Conservation (phyloP, 2,797 vertebrate genomes). For the Prunella strophiata region DNA sequence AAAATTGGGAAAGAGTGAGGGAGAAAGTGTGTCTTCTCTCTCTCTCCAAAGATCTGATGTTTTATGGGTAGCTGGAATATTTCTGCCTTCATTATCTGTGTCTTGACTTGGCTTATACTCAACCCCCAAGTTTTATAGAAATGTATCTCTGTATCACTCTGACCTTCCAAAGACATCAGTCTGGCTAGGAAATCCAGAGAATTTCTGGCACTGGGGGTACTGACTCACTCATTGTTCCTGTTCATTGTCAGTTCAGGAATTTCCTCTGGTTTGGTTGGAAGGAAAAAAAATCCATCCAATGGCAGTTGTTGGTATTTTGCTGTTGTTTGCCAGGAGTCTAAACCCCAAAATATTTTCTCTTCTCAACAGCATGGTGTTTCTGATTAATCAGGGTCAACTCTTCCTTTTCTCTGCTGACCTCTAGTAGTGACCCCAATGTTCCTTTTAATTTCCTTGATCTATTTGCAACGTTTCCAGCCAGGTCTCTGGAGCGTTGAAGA, state of each 20-base stretch:
- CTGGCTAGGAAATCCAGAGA: slow-evolving; percentile 66
- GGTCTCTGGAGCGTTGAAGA: slow-evolving; percentile 44
- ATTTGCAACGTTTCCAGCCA: slow-evolving; percentile 53
- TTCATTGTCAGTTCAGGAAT: slow-evolving; percentile 73
- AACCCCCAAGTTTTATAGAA: slow-evolving; percentile 17
- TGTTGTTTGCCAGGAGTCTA: slow-evolving; percentile 48
- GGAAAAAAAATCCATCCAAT: slow-evolving; percentile 39
- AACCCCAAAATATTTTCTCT: slow-evolving; percentile 59
- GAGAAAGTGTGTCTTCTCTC: not conserved
- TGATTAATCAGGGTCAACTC: slow-evolving; percentile 53
- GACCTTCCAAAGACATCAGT: slow-evolving; percentile 66
- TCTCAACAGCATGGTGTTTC: slow-evolving; percentile 12
- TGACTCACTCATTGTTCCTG: slow-evolving; percentile 74
- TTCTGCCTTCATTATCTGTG: slow-evolving; percentile 40
- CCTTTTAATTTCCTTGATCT: slow-evolving; percentile 64
- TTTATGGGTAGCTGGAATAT: slow-evolving; percentile 41
- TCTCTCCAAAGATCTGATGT: not conserved
- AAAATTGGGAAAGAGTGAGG: not conserved
- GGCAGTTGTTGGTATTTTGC: slow-evolving; percentile 49
- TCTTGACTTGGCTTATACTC: slow-evolving; percentile 33
- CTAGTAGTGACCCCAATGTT: slow-evolving; percentile 40
- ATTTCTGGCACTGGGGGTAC: slow-evolving; percentile 63
- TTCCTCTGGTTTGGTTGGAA: slow-evolving; percentile 72
- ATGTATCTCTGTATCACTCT: slow-evolving; percentile 48
- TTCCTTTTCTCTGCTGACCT: slow-evolving; percentile 32